Conservation (phyloP, 1,140 invertebrate species). For the Thalassaphorura encarpata region DNA sequence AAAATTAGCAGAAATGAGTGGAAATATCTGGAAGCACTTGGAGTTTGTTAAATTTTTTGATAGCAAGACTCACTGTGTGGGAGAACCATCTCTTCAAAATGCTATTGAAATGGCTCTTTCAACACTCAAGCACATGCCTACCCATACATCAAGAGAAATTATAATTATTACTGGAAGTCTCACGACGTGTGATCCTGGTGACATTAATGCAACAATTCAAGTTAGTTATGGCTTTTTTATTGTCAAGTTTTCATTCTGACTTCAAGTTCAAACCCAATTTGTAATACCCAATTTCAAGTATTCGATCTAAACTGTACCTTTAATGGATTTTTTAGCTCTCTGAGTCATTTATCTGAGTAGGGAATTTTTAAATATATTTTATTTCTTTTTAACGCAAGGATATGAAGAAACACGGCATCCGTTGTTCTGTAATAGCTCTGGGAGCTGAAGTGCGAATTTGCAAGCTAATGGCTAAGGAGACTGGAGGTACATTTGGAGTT, state of each 20-base stretch:
- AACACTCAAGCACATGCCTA: slow-evolving; percentile 77
- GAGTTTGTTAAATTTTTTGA: slow-evolving; percentile 43
- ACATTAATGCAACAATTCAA: slow-evolving; percentile 78
- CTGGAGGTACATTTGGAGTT: slow-evolving; percentile 73
- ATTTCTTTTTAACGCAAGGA: slow-evolving; percentile 34
- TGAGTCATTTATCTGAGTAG: background rate
- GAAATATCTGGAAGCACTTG: slow-evolving; percentile 69
- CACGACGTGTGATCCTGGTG: slow-evolving; percentile 91
- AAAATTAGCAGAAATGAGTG: slow-evolving; percentile 77
- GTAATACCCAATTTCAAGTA: background rate
- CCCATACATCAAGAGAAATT: slow-evolving; percentile 86
- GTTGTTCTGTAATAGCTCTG: slow-evolving; percentile 88
- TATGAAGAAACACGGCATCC: slow-evolving; percentile 48
- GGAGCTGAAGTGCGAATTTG: slow-evolving; percentile 91
- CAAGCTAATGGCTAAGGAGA: slow-evolving; percentile 68
- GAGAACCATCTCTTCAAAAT: slow-evolving; percentile 93
- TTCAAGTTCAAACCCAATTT: too few relatives aligned
- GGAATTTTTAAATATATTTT: slow-evolving; percentile 4
- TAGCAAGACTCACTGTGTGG: slow-evolving; percentile 44
- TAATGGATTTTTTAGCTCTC: background rate
- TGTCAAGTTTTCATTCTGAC: too few relatives aligned
- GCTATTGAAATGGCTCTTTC: slow-evolving; percentile 76
- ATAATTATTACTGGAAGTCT: slow-evolving; percentile 84
- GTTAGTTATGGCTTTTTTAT: slow-evolving; percentile 39
- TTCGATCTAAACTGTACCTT: background rate